Percentiles rank a stretch among this genome's conserved stretches.
phyloP scores from a whole-genome alignment of 2,888 invertebrate species.

The Linhomoeus sp. region DNA sequence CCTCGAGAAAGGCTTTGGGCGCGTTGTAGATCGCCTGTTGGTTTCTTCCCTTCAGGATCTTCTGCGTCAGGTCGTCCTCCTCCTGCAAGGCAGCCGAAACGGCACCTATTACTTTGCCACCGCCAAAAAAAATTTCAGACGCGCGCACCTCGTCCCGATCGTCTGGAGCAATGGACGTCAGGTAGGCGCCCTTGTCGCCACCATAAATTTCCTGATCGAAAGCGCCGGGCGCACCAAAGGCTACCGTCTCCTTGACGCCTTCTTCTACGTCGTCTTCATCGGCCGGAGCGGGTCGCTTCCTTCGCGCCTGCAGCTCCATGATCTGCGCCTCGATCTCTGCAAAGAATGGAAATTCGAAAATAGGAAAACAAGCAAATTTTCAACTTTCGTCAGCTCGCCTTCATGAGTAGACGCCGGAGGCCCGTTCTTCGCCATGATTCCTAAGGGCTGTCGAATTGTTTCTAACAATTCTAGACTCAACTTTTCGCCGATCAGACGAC shows the following conservation, averaged over 20 bases:
- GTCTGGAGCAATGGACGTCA: conserved; percentile 83
- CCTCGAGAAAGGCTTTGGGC: conserved; percentile 14
- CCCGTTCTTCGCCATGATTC: no score
- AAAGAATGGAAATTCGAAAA: conserved; percentile 1
- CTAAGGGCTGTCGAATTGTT: no score
- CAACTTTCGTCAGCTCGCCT: no score
- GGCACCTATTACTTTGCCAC: not conserved
- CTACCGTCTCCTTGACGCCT: conserved; percentile 39
- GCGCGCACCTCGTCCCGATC: conserved; percentile 67
- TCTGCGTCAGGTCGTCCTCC: conserved; percentile 12
- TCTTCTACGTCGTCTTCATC: conserved; percentile 41
- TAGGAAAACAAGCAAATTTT: no score
- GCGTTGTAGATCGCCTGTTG: conserved; percentile 7
- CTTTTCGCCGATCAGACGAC: no score
- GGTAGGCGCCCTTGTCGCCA: conserved; percentile 67
- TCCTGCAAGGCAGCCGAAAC: conserved; percentile 7
- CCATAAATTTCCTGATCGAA: conserved; percentile 81
- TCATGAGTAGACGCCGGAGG: no score
- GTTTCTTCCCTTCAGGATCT: not conserved
- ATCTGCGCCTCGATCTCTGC: conserved; percentile 32
- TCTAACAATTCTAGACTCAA: no score
- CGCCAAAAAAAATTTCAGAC: not conserved
- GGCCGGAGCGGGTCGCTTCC: conserved; percentile 17
- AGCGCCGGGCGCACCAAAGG: conserved; percentile 60
- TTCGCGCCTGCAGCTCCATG: conserved; percentile 26